These are phyloP conservation scores for Dasysyrphus albostriatus DNA, from an alignment of 2,888 invertebrate genomes.

Conservation along the genomic window DNA sequence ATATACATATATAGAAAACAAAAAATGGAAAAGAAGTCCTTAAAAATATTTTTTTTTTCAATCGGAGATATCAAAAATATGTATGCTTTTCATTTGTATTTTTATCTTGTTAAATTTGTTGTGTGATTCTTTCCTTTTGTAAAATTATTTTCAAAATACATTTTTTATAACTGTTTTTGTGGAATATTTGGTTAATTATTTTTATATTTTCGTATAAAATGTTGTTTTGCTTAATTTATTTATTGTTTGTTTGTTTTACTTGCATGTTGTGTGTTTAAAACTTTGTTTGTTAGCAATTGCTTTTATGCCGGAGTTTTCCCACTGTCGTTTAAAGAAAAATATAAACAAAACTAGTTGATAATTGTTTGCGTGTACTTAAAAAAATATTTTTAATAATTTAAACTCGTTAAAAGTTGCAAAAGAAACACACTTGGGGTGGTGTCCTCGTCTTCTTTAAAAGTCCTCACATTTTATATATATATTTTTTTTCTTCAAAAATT, in stretches of 20 bases:
- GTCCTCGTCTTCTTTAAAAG: neutral
- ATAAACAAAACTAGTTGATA: conserved; percentile 51
- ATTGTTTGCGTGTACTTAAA: conserved; percentile 40
- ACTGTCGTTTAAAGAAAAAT: neutral
- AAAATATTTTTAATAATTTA: neutral
- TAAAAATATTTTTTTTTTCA: conserved; percentile 27
- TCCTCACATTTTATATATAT: neutral
- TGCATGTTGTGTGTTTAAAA: conserved; percentile 54
- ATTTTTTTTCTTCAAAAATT: too few species aligned
- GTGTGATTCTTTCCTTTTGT: conserved; percentile 57
- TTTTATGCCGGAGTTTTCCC: conserved; percentile 15
- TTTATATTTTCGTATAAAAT: conserved; percentile 41
- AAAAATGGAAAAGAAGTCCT: conserved; percentile 33
- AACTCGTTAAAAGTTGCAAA: neutral
- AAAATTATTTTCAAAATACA: conserved; percentile 37
- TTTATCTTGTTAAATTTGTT: conserved; percentile 40
- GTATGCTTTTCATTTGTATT: conserved; percentile 66
- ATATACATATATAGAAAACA: conserved; percentile 40
- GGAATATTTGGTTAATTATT: conserved; percentile 24
- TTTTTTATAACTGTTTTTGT: conserved; percentile 35
- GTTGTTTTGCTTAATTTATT: conserved; percentile 43
- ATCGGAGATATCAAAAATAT: conserved; percentile 39
- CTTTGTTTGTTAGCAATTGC: conserved; percentile 44
- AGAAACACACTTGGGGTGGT: neutral
- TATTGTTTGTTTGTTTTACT: conserved; percentile 42